A percentile compares a stretch with the other conserved stretches of the same genome.
Evolutionary conservation across 2,113 vertebrate genomes (phyloP).

Genomic region (Zosterops pallidus): DNA sequence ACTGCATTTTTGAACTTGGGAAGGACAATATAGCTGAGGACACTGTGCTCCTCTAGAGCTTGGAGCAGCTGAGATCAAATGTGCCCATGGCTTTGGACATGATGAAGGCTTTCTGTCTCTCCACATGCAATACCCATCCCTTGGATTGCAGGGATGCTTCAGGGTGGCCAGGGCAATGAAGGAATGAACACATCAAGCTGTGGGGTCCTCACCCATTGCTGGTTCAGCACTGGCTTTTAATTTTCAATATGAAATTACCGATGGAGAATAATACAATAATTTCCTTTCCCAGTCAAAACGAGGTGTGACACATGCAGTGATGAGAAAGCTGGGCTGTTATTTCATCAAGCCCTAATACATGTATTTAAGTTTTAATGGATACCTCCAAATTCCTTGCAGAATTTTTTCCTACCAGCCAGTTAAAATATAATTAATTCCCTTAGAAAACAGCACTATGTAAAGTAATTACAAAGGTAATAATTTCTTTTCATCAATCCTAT

Average conservation of each 20-base stretch:
- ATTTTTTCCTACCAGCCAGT: not conserved
- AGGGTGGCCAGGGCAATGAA: rapidly evolving
- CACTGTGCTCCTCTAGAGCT: not conserved
- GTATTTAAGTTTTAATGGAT: not conserved
- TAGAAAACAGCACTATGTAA: not conserved
- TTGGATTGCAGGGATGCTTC: not conserved
- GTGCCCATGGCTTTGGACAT: rapidly evolving
- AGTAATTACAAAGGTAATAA: not conserved
- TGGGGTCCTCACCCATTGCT: not conserved
- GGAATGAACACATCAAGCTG: not conserved
- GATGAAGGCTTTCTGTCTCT: not conserved
- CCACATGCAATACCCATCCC: not conserved
- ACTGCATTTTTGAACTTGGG: not conserved
- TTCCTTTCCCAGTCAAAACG: not conserved
- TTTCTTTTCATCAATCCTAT: not conserved
- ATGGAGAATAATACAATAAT: not conserved
- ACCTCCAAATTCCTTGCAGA: not conserved
- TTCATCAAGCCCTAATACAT: not conserved
- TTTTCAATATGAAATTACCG: not conserved
- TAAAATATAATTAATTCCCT: not conserved
- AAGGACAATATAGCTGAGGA: not conserved
- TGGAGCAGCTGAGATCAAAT: not conserved
- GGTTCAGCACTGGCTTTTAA: not conserved
- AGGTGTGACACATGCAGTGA: not conserved
- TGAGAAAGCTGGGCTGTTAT: not conserved